A percentile compares a stretch with the other conserved stretches of the same genome.
Conservation (phyloP, 2,797 vertebrate species). For the Aselliscus stoliczkanus region DNA sequence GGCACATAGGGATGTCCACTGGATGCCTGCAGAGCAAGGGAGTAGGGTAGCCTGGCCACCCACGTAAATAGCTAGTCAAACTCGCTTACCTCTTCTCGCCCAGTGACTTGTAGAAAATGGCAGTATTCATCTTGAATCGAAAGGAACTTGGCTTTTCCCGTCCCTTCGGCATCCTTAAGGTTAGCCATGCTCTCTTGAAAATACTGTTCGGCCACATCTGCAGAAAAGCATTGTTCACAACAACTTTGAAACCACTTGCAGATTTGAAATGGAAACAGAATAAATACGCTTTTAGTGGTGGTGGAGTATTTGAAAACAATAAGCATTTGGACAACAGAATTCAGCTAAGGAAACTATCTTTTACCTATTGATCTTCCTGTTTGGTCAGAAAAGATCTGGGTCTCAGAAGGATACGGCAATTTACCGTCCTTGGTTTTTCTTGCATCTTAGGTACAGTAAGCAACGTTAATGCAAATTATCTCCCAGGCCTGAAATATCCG, state of each 20-base stretch:
- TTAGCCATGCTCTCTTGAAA: slow-evolving; percentile 83
- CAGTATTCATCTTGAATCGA: slow-evolving; percentile 83
- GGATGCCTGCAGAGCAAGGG: not conserved
- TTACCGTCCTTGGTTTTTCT: not conserved
- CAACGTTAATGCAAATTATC: not conserved
- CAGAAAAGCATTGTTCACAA: not conserved
- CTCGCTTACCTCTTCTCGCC: slow-evolving; percentile 77
- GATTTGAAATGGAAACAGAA: not conserved
- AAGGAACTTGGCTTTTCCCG: slow-evolving; percentile 76
- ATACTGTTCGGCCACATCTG: slow-evolving; percentile 78
- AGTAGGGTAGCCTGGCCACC: not conserved
- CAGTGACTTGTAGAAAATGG: slow-evolving; percentile 80
- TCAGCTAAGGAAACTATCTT: not conserved
- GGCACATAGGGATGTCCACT: not conserved
- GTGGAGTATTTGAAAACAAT: not conserved
- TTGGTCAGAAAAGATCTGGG: not conserved
- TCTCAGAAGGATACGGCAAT: not conserved
- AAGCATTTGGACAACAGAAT: not conserved
- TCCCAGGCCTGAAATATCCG: not conserved
- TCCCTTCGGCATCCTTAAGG: slow-evolving; percentile 74
- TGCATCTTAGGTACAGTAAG: not conserved
- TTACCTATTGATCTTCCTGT: not conserved
- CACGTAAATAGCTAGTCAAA: not conserved
- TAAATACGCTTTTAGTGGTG: not conserved
- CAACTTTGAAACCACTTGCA: not conserved